Base-by-base conservation (phyloP, 2,888 invertebrate genomes). In the Amphiduros pacificus region DNA sequence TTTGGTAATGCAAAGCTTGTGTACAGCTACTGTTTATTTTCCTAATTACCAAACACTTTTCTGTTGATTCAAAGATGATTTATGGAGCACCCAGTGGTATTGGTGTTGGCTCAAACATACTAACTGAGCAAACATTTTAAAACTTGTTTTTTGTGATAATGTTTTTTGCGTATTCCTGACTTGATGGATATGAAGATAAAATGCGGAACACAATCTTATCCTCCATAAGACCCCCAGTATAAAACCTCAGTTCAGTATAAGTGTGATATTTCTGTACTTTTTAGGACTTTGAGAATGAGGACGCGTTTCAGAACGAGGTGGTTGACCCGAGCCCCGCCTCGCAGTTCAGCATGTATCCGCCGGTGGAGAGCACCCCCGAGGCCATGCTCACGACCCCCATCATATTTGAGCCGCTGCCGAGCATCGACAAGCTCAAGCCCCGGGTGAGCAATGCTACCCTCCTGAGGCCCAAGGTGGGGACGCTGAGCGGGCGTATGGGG, bases 371-470 rank as follows among this genome's bases (percentile, higher is more conserved):
- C 61, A 66, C 65, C 22, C 66, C 68, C 2, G 64, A 66, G 31
- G 36, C 62, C 9, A 17, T 53, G 41, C 28, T 56, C 9, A 55
- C 40, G 17, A 52, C 55, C 26, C 29, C 60, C 27, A 29, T 60
- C 22, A 32, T 29, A 61, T 71, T 80, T 65, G 80, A 80, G 67
- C 79, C 80, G 0, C 66, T 80, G 48, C 80, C 80, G 40, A 77
- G 79, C 60, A 72, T 78, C 28, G 22, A 48, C 6, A 55, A 60
- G 29, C 53, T 58, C 14, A 52, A 56, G 31, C 55, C 26, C 17
- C 48, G 49, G 40, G 49, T 40, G 17, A 32, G 36, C 20, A 55
- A 55, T 20, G 56, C 22, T 22, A 31, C 24, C 61, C 49, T 59
- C 11, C 40, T 65, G 51, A 52, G 62, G 11, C 64, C 64, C 24